Conservation (phyloP, 2,888 invertebrate genomes). For the Ophonus ardosiacus region DNA sequence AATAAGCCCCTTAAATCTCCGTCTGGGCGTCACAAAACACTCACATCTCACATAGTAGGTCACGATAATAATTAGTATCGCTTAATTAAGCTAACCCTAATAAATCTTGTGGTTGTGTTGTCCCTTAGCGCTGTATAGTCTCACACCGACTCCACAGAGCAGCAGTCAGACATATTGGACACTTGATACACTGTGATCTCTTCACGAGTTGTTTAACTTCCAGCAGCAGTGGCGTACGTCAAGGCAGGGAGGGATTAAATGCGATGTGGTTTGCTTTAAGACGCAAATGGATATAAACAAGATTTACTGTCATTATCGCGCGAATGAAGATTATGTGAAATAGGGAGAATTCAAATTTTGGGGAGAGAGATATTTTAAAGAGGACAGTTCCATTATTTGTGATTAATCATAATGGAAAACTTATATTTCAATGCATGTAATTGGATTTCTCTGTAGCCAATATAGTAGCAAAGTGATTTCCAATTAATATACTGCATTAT, state of each 20-base stretch:
- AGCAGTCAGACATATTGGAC: slow-evolving; percentile 52
- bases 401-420: neutral
- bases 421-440: neutral
- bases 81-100: slow-evolving; percentile 62
- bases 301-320: slow-evolving; percentile 27
- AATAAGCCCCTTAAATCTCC: slow-evolving; percentile 25
- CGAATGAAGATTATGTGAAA: slow-evolving; percentile 7
- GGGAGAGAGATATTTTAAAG: neutral
- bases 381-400: neutral
- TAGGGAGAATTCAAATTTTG: slow-evolving; percentile 10
- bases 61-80: slow-evolving; percentile 62
- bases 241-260: slow-evolving; percentile 27
- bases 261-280: slow-evolving; percentile 3
- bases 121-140: slow-evolving; percentile 6
- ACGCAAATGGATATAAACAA: slow-evolving; percentile 42
- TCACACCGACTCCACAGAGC: neutral
- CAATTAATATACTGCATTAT: neutral
- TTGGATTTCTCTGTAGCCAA: neutral
- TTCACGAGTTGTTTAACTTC: slow-evolving; percentile 58
- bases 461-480: neutral
- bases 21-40: slow-evolving; percentile 22
- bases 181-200: slow-evolving; percentile 55
- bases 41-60: slow-evolving; percentile 54
- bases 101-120: slow-evolving; percentile 58
- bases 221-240: slow-evolving; percentile 7